phyloP scores from a whole-genome alignment of 2,888 invertebrate species.

The Julus scanicus region DNA sequence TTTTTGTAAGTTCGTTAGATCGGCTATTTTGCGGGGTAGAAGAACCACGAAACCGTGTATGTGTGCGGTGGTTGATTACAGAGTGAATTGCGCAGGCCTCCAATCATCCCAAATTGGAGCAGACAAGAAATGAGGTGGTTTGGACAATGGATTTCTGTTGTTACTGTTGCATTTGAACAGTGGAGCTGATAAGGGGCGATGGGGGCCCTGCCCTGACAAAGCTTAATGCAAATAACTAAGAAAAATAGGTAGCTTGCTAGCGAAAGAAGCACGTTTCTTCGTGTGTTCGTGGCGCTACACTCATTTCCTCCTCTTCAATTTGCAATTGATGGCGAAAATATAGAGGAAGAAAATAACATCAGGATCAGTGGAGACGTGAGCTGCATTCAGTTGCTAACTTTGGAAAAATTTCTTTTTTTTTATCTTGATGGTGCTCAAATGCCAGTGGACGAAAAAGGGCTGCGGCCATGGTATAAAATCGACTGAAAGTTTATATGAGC shows the following conservation, averaged over 20 bases:
- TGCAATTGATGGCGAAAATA: slow-evolving; percentile 43
- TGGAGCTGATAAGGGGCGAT: not conserved
- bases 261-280: slow-evolving; percentile 36
- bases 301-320: slow-evolving; percentile 45
- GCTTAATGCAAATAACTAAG: slow-evolving; percentile 44
- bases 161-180: not conserved
- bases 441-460: not conserved
- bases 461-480: not conserved
- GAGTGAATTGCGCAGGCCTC: not conserved
- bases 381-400: slow-evolving; percentile 24
- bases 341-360: slow-evolving; percentile 26
- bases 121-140: slow-evolving; percentile 46
- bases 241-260: slow-evolving; percentile 16
- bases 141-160: slow-evolving; percentile 38
- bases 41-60: slow-evolving; percentile 17
- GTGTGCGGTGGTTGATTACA: slow-evolving; percentile 47
- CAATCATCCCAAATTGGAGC: slow-evolving; percentile 49
- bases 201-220: slow-evolving; percentile 11
- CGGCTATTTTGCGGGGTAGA: slow-evolving; percentile 49
- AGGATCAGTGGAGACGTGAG: slow-evolving; percentile 30
- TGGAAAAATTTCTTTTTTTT: not conserved
- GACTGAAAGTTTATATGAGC: too few species aligned
- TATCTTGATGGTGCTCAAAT: not conserved
- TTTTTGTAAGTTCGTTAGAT: slow-evolving; percentile 51
- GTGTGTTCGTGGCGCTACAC: slow-evolving; percentile 41